Conservation (phyloP, 2,888 invertebrate genomes). For the Linnaemya vulpina region DNA sequence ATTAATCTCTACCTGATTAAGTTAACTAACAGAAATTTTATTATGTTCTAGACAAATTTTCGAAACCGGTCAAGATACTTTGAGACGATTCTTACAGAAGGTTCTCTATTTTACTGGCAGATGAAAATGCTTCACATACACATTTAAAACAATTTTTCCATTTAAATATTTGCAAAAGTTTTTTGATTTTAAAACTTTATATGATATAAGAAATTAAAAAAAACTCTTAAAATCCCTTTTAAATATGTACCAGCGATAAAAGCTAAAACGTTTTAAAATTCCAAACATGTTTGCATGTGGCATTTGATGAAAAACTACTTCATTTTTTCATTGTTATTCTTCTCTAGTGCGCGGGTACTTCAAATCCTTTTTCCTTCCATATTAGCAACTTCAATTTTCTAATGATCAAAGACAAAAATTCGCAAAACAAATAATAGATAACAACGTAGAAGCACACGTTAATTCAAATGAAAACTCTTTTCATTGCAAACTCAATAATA, state of each 20-base stretch:
- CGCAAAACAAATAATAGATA: constrained; percentile 73
- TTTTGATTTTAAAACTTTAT: neutral
- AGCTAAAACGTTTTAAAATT: constrained; percentile 71
- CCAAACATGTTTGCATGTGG: constrained; percentile 77
- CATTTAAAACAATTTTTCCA: too few relatives aligned
- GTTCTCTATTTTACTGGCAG: too few relatives aligned
- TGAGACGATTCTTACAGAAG: too few relatives aligned
- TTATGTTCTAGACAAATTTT: too few relatives aligned
- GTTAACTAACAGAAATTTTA: too few relatives aligned
- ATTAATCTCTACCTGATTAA: too few relatives aligned
- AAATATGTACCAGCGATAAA: constrained; percentile 70
- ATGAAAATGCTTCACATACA: too few relatives aligned
- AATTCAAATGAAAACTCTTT: constrained; percentile 64
- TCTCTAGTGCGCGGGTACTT: constrained; percentile 71
- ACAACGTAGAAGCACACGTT: constrained; percentile 62
- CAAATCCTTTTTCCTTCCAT: constrained; percentile 58
- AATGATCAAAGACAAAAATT: constrained; percentile 78
- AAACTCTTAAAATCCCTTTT: constrained; percentile 41
- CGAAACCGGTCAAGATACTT: too few relatives aligned
- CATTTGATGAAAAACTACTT: constrained; percentile 63
- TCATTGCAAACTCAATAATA: constrained; percentile 62
- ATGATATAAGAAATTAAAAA: constrained; percentile 20
- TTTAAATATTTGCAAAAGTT: neutral
- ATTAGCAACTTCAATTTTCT: constrained; percentile 47
- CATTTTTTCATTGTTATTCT: constrained; percentile 50